Evolutionary conservation across 2,888 invertebrate species (phyloP).

Genomic region (Cryptocephalus primarius): DNA sequence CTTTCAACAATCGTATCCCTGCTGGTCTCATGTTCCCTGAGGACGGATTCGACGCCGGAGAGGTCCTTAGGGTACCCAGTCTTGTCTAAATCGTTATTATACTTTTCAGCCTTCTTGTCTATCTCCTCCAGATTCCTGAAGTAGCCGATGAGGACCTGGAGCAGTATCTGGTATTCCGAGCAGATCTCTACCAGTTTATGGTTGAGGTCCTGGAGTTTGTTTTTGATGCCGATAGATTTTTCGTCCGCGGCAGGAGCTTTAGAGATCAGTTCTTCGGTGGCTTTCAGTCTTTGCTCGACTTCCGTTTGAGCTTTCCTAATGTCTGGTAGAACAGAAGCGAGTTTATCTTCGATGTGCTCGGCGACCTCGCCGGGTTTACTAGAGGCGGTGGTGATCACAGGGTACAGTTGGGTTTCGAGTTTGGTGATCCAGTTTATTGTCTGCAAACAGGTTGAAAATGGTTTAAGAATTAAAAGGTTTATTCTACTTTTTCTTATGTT

Average conservation of each 20-base stretch:
- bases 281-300: slow-evolving; percentile 55
- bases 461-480: too few species aligned
- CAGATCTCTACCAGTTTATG: slow-evolving; percentile 55
- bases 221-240: slow-evolving; percentile 50
- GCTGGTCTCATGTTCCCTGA: slow-evolving; percentile 53
- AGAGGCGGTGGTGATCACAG: slow-evolving; percentile 55
- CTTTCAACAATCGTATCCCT: slow-evolving; percentile 53
- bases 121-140: slow-evolving; percentile 55
- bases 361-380: slow-evolving; percentile 47
- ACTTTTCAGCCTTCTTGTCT: slow-evolving; percentile 48
- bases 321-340: slow-evolving; percentile 46
- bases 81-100: slow-evolving; percentile 39
- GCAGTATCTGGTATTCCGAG: slow-evolving; percentile 58
- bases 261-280: slow-evolving; percentile 51
- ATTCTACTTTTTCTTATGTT: too few species aligned
- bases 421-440: slow-evolving; percentile 55
- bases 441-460: slow-evolving; percentile 38
- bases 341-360: slow-evolving; percentile 46
- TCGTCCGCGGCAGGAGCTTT: slow-evolving; percentile 44
- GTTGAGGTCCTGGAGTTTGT: slow-evolving; percentile 54
- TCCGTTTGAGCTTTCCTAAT: slow-evolving; percentile 53
- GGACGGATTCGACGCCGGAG: slow-evolving; percentile 42
- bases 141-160: slow-evolving; percentile 59
- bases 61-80: slow-evolving; percentile 36
- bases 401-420: slow-evolving; percentile 63